Evolutionary conservation across 2,797 vertebrate genomes (phyloP).

Genomic region (Sebastes iracundus): DNA sequence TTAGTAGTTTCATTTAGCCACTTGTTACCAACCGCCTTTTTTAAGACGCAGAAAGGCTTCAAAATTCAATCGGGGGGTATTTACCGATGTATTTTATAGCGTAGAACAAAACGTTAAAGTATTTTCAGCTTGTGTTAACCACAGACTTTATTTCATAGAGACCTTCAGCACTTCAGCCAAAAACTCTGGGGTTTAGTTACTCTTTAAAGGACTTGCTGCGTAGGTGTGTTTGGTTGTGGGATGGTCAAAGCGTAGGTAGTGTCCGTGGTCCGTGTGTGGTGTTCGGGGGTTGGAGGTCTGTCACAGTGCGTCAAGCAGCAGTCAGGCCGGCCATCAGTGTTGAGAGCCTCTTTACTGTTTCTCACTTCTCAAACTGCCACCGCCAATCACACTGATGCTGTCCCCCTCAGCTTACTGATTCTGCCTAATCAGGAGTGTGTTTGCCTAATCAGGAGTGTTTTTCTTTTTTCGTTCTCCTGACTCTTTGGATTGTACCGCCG

Average conservation of each 20-base stretch:
- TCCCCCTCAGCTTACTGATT: conserved; percentile 52
- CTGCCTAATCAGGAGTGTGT: conserved; percentile 35
- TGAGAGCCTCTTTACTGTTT: conserved; percentile 67
- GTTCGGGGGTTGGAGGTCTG: conserved; percentile 19
- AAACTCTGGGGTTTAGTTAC: not conserved
- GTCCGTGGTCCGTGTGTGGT: not conserved
- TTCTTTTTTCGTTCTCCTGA: not conserved
- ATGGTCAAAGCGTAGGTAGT: not conserved
- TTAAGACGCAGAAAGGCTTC: too few relatives aligned
- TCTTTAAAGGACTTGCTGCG: not conserved
- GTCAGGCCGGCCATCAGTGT: conserved; percentile 64
- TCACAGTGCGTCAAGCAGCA: conserved; percentile 60
- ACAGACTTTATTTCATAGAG: not conserved
- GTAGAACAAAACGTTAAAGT: too few relatives aligned
- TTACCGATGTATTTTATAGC: too few relatives aligned
- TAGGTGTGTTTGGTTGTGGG: not conserved
- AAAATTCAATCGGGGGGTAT: too few relatives aligned
- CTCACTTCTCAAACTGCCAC: conserved; percentile 48
- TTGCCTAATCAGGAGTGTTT: not conserved
- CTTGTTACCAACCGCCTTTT: too few relatives aligned
- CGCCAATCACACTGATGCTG: conserved; percentile 69
- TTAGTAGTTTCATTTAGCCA: too few relatives aligned
- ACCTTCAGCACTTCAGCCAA: not conserved
- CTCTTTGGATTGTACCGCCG: not conserved
- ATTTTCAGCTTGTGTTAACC: too few relatives aligned